Percentiles rank a stretch among this genome's conserved stretches.
phyloP scores from a whole-genome alignment of 2,888 invertebrate species.

The Caenorhabditis uteleia region DNA sequence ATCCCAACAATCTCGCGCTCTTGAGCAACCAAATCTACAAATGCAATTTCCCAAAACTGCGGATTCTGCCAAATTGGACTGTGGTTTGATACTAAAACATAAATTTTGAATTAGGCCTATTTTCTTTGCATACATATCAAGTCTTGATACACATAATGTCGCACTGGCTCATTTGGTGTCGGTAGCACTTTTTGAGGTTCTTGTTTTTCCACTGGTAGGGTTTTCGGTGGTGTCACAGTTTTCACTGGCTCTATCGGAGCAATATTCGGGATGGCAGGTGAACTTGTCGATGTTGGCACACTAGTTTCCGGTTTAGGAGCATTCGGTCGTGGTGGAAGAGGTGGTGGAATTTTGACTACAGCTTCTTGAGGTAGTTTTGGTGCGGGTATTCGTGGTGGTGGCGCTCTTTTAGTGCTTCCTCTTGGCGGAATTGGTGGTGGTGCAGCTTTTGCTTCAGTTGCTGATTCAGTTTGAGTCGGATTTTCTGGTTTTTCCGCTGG shows the following conservation, averaged over 20 bases:
- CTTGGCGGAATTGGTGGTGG: conserved; percentile 37
- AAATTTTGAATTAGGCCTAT: not conserved
- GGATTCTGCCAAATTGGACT: conserved; percentile 89
- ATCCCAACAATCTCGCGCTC: conserved; percentile 98
- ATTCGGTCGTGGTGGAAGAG: conserved; percentile 45
- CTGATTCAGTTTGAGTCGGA: not conserved
- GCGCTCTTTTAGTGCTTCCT: not conserved
- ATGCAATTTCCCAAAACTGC: conserved; percentile 99
- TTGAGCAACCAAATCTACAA: conserved; percentile 93
- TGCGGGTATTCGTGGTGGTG: conserved; percentile 14
- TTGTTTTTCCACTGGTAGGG: conserved; percentile 33
- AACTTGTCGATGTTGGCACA: conserved; percentile 9
- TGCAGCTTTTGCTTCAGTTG: conserved; percentile 14
- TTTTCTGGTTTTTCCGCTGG: not conserved
- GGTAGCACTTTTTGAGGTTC: conserved; percentile 44
- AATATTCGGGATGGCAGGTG: not conserved
- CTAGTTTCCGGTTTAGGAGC: no score
- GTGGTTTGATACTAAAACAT: conserved; percentile 39
- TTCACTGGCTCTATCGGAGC: conserved; percentile 18
- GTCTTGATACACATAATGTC: conserved; percentile 65
- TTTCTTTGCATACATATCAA: conserved; percentile 50
- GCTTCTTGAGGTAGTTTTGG: conserved; percentile 19
- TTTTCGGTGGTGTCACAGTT: conserved; percentile 27
- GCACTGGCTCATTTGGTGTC: conserved; percentile 48
- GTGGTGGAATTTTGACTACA: conserved; percentile 24